These are phyloP conservation scores for Eucidaris tribuloides DNA, from an alignment of 35 echinoderm and acorn worm species.

Conservation along the genomic window DNA sequence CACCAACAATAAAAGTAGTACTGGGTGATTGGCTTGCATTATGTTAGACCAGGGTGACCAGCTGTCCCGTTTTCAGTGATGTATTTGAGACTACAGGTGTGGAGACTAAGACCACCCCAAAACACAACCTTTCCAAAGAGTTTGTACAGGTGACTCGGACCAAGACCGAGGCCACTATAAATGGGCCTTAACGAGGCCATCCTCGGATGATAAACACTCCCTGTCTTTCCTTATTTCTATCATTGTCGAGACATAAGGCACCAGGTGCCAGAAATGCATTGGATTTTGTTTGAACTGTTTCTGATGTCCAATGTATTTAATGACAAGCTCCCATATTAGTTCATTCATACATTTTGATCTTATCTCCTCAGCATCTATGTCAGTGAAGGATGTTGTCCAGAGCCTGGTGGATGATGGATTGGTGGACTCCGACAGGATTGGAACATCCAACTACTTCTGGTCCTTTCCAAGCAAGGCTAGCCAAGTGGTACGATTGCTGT, in stretches of 20 bases:
- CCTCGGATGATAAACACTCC: not conserved
- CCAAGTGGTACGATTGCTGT: constrained; percentile 88
- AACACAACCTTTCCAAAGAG: too few species aligned
- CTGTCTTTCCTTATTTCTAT: not conserved
- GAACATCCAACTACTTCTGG: constrained; percentile 99
- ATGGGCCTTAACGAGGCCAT: too few species aligned
- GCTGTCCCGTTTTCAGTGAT: too few species aligned
- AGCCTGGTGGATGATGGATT: constrained; percentile 96
- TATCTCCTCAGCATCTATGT: constrained; percentile 79
- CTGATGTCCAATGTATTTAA: not conserved
- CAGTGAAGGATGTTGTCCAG: constrained; percentile 95
- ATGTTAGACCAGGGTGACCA: too few species aligned
- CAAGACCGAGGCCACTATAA: too few species aligned
- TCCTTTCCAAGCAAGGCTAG: constrained; percentile 97
- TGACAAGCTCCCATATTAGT: not conserved
- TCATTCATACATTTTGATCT: not conserved
- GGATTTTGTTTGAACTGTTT: not conserved
- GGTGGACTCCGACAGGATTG: constrained; percentile 91
- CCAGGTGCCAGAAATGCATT: too few species aligned
- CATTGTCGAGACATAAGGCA: not conserved
- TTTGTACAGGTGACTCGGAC: too few species aligned
- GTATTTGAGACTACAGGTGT: too few species aligned
- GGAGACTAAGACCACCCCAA: too few species aligned
- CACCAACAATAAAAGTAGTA: too few species aligned
- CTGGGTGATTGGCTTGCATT: too few species aligned